Percentiles rank a stretch among this genome's conserved stretches.
Conservation (phyloP, 2,888 invertebrate species). For the Geophilus truncorum region DNA sequence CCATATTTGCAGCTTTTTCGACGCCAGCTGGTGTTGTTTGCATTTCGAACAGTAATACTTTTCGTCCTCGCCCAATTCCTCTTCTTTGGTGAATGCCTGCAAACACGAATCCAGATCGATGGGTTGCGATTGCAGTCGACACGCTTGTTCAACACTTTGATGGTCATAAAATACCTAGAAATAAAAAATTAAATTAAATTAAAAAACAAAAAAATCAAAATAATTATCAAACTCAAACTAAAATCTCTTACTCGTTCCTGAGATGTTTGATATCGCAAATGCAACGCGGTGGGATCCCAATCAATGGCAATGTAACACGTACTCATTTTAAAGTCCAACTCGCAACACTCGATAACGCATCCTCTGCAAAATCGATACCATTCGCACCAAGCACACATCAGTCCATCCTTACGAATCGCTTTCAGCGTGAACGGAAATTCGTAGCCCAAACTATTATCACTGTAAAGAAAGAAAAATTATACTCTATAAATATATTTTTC, state of each 20-base stretch:
- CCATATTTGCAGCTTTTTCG: conserved; percentile 89
- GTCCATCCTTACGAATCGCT: conserved; percentile 66
- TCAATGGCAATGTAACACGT: conserved; percentile 70
- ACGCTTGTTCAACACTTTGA: conserved; percentile 63
- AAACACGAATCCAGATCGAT: conserved; percentile 78
- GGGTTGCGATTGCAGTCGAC: conserved; percentile 70
- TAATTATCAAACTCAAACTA: not conserved
- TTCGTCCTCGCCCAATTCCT: conserved; percentile 69
- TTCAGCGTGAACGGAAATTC: conserved; percentile 87
- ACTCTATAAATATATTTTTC: no score
- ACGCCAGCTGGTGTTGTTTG: conserved; percentile 74
- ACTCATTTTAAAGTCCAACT: conserved; percentile 47
- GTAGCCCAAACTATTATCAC: conserved; percentile 86
- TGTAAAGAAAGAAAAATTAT: no score
- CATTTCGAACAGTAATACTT: conserved; percentile 81
- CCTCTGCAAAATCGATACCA: conserved; percentile 75
- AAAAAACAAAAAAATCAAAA: not conserved
- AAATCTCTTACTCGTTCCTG: conserved; percentile 60
- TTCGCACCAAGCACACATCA: conserved; percentile 56
- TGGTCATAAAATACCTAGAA: conserved; percentile 75
- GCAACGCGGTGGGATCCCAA: conserved; percentile 92
- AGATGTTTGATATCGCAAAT: conserved; percentile 77
- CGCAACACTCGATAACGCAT: conserved; percentile 67
- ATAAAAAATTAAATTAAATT: no score
- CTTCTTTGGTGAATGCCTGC: conserved; percentile 80